Percentiles rank a stretch among this genome's conserved stretches.
Evolutionary conservation across 2,797 vertebrate species (phyloP).

Genomic region (Crocidura indochinensis): DNA sequence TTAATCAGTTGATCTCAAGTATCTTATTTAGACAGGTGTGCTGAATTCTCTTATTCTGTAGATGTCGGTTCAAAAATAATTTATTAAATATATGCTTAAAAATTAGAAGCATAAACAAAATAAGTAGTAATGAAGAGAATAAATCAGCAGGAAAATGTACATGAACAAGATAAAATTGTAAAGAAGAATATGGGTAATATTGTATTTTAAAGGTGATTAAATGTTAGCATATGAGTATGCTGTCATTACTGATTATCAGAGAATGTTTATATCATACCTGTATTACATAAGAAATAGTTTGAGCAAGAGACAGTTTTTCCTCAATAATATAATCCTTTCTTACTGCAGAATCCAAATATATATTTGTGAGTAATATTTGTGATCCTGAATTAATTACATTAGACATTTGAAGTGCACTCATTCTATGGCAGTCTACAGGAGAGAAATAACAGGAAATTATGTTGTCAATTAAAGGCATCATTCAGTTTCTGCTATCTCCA

Average conservation of each 20-base stretch:
- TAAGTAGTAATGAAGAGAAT: slow-evolving; percentile 93
- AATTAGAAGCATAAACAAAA: slow-evolving; percentile 94
- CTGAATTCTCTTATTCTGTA: slow-evolving; percentile 93
- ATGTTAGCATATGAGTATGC: slow-evolving; percentile 92
- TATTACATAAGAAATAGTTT: slow-evolving; percentile 91
- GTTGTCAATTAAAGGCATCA: slow-evolving; percentile 89
- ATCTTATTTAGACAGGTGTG: slow-evolving; percentile 95
- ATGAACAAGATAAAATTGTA: slow-evolving; percentile 93
- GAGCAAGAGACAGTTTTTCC: slow-evolving; percentile 87
- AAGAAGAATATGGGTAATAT: slow-evolving; percentile 91
- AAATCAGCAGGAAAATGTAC: slow-evolving; percentile 93
- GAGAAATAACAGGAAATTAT: slow-evolving; percentile 88
- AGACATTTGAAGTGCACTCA: slow-evolving; percentile 88
- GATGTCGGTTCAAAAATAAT: slow-evolving; percentile 92
- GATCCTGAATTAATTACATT: slow-evolving; percentile 90
- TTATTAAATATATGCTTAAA: slow-evolving; percentile 93
- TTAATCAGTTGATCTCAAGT: slow-evolving; percentile 93
- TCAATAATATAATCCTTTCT: slow-evolving; percentile 85
- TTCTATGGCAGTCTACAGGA: slow-evolving; percentile 89
- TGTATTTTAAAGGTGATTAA: slow-evolving; percentile 93
- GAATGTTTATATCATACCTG: slow-evolving; percentile 92
- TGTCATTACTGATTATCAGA: slow-evolving; percentile 92
- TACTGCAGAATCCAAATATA: slow-evolving; percentile 88
- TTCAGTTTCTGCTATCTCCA: slow-evolving; percentile 84
- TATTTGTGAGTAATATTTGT: slow-evolving; percentile 89